Evolutionary conservation across 2,888 invertebrate species (phyloP).

Genomic region (Pandemis corylana): DNA sequence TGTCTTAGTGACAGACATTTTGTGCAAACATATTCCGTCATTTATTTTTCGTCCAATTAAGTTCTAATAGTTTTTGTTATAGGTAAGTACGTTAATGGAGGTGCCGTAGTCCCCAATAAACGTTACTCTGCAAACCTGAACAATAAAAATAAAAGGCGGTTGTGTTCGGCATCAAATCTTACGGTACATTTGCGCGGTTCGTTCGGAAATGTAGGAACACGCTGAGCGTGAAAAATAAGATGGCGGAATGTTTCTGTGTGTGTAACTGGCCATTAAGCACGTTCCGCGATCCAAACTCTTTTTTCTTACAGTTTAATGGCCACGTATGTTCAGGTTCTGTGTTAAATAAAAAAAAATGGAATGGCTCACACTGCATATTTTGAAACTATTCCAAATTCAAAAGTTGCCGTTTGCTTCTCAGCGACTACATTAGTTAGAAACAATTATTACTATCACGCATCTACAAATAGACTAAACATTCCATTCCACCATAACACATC

Average conservation of each 20-base stretch:
- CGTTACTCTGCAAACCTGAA: background rate
- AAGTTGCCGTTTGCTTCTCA: no score
- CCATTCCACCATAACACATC: background rate
- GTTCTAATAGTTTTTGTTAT: no score
- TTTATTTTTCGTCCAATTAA: no score
- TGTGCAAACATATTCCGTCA: no score
- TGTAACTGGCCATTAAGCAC: background rate
- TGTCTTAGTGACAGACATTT: no score
- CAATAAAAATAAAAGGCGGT: conserved; percentile 20
- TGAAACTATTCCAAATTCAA: no score
- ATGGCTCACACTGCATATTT: no score
- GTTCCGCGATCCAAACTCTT: background rate
- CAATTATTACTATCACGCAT: no score
- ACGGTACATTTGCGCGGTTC: conserved; percentile 41
- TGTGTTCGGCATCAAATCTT: conserved; percentile 38
- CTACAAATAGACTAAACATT: no score
- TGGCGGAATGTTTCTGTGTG: conserved; percentile 3
- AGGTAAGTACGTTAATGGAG: background rate
- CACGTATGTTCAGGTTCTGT: no score
- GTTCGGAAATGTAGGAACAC: conserved; percentile 29
- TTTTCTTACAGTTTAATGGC: background rate
- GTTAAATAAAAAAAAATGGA: no score
- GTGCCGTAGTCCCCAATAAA: background rate
- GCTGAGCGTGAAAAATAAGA: conserved; percentile 29
- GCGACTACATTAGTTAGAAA: no score